Evolutionary conservation across 2,888 invertebrate species (phyloP), one percentile per base, ranked within the genome.

Genomic region (Andrena dorsata): DNA sequence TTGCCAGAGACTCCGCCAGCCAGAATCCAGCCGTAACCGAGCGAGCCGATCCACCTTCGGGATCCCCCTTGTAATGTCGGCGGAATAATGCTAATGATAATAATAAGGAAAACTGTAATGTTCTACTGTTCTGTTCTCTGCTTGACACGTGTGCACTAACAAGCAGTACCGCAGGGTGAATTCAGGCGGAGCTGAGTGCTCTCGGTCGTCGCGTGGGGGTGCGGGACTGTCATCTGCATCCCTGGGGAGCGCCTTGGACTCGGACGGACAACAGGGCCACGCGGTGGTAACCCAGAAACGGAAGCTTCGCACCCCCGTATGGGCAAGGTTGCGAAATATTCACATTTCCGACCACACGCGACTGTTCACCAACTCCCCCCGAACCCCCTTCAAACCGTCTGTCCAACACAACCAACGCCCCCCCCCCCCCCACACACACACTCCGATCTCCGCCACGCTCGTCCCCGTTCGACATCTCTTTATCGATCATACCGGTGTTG

Each of bases 271-370:
- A 94, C 94, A 90, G 94, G 94, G 92, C 90, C 92, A 90, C 89
- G 92, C 90, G 82, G 91, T 93, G 93, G 94, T 94, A 93, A 95
- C 96, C 89, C 96, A 96, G 95, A 96, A 95, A 95, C 96, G 97
- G 94, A 96, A 96, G 92, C 96, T 97, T 94, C 96, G 97, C 95
- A 96, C 97, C 93, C 97, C 97, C 93, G 96, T 97, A 94, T 97
- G 97, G 97, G 96, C 97, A 95, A 96, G 96, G 95, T 96, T 96
- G 95, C 95, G 95, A 94, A 95, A 95, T 94, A 95, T 95, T 95
- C 95, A 95, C 95, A 95, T 95, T 95, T 95, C 95, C 95, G 95
- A 95, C 94, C 94, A 94, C 81, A 81, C 80, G 83, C 77, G 68
- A 83, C 76, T 74, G 64, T 80, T 79, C 75, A 63, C 65, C 41